Conservation (phyloP, 92 coral and sea anemone species). For the Epizoanthus fatuus region DNA sequence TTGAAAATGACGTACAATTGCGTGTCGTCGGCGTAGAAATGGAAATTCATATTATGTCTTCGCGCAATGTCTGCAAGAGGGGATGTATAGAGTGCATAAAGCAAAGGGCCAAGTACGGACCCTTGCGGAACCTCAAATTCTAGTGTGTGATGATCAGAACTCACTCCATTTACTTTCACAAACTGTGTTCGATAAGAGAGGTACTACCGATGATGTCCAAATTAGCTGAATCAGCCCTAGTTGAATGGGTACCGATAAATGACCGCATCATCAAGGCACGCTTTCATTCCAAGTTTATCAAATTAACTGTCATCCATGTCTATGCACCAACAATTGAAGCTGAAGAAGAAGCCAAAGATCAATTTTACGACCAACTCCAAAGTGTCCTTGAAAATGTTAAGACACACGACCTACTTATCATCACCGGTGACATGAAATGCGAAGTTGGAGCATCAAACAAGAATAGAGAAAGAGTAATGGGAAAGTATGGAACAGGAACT, state of each 20-base stretch:
- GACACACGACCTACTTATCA: neutral
- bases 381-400: neutral
- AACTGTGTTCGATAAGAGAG: no score
- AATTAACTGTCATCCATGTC: neutral
- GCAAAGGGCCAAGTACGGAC: no score
- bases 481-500: neutral
- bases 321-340: conserved; percentile 11
- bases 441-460: conserved; percentile 6
- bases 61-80: no score
- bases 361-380: conserved; percentile 12
- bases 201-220: conserved; percentile 2
- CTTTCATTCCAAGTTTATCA: conserved; percentile 42
- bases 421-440: neutral
- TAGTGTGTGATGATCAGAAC: no score
- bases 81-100: no score
- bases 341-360: conserved; percentile 3
- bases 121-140: no score
- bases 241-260: conserved; percentile 49
- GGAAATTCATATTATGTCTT: no score
- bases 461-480: neutral
- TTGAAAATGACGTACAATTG: no score
- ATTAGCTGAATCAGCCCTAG: conserved; percentile 19
- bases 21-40: no score
- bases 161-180: no score
- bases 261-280: conserved; percentile 55